Base-by-base conservation (phyloP, 2,888 invertebrate species). In the Crocallis elinguaria region DNA sequence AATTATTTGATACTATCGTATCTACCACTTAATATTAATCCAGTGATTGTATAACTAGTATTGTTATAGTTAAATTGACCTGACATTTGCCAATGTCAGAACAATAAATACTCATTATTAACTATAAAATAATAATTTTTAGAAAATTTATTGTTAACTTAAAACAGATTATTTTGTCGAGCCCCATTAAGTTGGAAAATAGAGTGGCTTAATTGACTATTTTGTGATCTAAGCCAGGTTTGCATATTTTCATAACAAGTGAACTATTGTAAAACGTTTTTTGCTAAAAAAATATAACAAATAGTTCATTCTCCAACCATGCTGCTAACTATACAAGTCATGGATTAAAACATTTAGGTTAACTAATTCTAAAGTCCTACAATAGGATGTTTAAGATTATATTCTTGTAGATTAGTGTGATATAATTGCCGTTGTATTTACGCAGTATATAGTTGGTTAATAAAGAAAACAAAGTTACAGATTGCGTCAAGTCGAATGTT, bases 41-140 rank as follows among this genome's bases (percentile, higher is more conserved):
- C 2, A 9, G 6, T 7, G 13, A 13, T 42, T 17, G 4, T 12
- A 17, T 21, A 13, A 30, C 30, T 17, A 21, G 23, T 48, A 39
- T 44, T 48, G 43, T 44, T 44, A 54, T 51, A 42, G 48, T 41
- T 49, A 45, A 42, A 42, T 43, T 49, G 55, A 59, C 51, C 55
- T 51, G 58, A 25, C 58, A 55, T 54, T 59, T 51, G 17, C 41
- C 54, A 59, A 55, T 45, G 55, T 42, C 41, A 52, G 14, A 44
- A 6, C 23, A 14, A 37, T 49, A 42, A 42, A 29, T 39, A 42
- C 29, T 4, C 19, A 19, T 42, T 42, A 13, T 13, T 4, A 12
- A 29, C 3, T 12, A 29, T 6, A 29, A 29, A 35, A 29, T n/a
- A 17, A 9, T 8, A 25, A 25, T 25, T n/a, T 25, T n/a, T 25